phyloP scores from a whole-genome alignment of 2,888 invertebrate species.

The Cerceris rybyensis region DNA sequence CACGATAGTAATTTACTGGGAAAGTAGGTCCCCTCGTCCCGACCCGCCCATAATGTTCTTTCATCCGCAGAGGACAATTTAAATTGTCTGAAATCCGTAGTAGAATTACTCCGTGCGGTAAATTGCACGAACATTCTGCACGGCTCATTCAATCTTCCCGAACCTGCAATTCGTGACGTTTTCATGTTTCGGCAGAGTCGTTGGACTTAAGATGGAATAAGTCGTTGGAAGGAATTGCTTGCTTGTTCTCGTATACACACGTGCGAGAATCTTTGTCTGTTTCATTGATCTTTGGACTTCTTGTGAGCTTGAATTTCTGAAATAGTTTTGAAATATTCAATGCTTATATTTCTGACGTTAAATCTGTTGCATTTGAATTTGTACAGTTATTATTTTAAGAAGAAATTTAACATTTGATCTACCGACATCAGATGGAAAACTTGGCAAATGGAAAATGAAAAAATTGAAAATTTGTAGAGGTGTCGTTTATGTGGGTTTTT shows the following conservation, averaged over 20 bases:
- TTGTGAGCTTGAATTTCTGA: too few relatives aligned
- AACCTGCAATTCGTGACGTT: conserved; percentile 33
- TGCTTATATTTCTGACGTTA: too few relatives aligned
- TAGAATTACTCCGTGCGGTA: conserved; percentile 43
- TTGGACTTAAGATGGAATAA: conserved; percentile 8
- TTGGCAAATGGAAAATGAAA: too few relatives aligned
- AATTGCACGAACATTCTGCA: conserved; percentile 48
- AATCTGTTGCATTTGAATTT: too few relatives aligned
- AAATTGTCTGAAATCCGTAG: conserved; percentile 56
- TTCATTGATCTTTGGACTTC: neutral
- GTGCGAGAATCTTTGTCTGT: neutral
- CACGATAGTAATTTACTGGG: conserved; percentile 51
- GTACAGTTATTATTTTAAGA: too few relatives aligned
- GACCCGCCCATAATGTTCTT: conserved; percentile 49
- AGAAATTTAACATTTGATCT: too few relatives aligned
- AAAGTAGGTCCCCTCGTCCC: conserved; percentile 39
- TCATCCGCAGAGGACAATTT: conserved; percentile 55
- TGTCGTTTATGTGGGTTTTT: too few relatives aligned
- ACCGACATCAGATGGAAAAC: too few relatives aligned
- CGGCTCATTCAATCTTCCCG: conserved; percentile 39
- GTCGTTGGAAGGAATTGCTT: conserved; percentile 2
- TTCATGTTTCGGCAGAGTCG: conserved; percentile 19
- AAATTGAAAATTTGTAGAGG: too few relatives aligned
- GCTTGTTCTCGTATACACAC: conserved; percentile 20
- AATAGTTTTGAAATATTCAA: too few relatives aligned